Evolutionary conservation across 1,140 invertebrate species (phyloP).

Genomic region (Pomacea maculata): DNA sequence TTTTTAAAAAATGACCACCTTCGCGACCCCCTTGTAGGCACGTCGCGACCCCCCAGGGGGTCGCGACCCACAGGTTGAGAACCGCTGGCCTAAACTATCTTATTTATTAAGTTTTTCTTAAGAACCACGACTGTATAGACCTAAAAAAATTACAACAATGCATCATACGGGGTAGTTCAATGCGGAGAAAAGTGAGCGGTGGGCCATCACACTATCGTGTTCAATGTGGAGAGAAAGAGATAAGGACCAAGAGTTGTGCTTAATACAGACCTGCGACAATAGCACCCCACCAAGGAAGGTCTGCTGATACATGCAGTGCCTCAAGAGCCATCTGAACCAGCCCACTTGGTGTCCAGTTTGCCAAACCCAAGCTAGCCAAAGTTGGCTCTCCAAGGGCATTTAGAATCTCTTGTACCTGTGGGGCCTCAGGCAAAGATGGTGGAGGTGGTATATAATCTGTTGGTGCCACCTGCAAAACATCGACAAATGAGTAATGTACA

Average conservation of each 20-base stretch:
- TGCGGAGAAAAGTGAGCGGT: too few species aligned
- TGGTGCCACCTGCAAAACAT: constrained; percentile 9
- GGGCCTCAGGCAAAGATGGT: constrained; percentile 26
- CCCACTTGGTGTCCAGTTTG: constrained; percentile 80
- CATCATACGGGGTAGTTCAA: too few species aligned
- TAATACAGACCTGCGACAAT: constrained; percentile 76
- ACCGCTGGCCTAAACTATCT: too few species aligned
- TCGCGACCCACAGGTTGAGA: too few species aligned
- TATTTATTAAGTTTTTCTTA: too few species aligned
- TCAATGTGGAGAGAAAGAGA: too few species aligned
- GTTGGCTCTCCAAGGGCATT: constrained; percentile 77
- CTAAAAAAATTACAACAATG: too few species aligned
- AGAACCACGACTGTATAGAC: too few species aligned
- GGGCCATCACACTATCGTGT: too few species aligned
- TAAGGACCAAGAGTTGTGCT: background rate
- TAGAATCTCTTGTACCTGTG: constrained; percentile 30
- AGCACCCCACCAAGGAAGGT: constrained; percentile 89
- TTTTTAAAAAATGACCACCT: too few species aligned
- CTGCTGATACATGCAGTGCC: constrained; percentile 77
- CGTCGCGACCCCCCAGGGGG: too few species aligned
- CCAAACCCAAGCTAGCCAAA: constrained; percentile 82
- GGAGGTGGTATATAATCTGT: constrained; percentile 47
- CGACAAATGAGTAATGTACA: background rate
- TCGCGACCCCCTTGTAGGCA: too few species aligned
- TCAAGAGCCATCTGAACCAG: constrained; percentile 83